Percentiles rank a stretch among this genome's conserved stretches.
phyloP scores from a whole-genome alignment of 2,113 vertebrate species.

The Epinephelus moara region DNA sequence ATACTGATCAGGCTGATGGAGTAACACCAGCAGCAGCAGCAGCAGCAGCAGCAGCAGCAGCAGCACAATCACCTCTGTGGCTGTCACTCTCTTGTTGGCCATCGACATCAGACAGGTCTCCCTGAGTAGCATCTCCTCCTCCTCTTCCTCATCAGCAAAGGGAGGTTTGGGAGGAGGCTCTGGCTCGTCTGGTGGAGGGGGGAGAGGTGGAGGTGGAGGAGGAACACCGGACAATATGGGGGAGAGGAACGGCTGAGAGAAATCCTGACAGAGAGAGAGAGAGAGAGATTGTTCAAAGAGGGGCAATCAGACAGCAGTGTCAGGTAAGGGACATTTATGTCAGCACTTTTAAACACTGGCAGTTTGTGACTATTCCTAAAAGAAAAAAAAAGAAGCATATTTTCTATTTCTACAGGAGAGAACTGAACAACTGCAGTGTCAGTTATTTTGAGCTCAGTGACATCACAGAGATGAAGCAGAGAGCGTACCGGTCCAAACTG shows the following conservation, averaged over 20 bases:
- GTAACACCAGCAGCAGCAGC: too few species aligned
- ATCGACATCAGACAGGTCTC: constrained; percentile 96
- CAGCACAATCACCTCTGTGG: constrained; percentile 28
- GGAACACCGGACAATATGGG: constrained; percentile 76
- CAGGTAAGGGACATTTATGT: constrained; percentile 26
- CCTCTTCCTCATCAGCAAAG: constrained; percentile 97
- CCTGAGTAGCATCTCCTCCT: constrained; percentile 97
- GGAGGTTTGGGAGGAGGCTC: constrained; percentile 96
- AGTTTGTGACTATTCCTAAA: too few species aligned
- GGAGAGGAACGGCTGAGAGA: constrained; percentile 83
- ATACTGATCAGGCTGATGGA: too few species aligned
- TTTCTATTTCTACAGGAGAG: neutral
- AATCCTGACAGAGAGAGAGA: constrained; percentile 16
- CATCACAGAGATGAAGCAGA: too few species aligned
- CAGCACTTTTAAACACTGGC: neutral
- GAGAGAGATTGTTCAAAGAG: neutral
- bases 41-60: too few species aligned
- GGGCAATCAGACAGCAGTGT: constrained; percentile 7
- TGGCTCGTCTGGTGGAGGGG: constrained; percentile 87
- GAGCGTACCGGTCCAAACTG: too few species aligned
- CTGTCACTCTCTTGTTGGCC: constrained; percentile 89
- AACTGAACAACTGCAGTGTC: neutral
- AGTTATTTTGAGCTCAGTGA: neutral
- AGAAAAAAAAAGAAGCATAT: neutral
- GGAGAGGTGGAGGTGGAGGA: constrained; percentile 91